A percentile compares a stretch with the other conserved stretches of the same genome.
These are phyloP conservation scores for Mus spicilegus DNA, from an alignment of 2,113 vertebrate species.

Conservation along the genomic window DNA sequence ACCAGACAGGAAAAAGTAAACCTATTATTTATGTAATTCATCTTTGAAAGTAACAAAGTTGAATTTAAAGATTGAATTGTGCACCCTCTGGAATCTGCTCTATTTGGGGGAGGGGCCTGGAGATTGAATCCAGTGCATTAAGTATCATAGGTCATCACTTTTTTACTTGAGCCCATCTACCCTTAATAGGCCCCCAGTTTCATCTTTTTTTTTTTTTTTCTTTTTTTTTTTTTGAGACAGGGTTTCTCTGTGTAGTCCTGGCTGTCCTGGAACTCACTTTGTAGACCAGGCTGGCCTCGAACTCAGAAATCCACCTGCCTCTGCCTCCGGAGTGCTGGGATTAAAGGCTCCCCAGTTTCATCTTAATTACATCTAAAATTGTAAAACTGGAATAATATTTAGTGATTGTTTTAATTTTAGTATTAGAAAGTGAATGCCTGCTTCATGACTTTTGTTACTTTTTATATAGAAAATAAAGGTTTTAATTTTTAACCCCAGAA, in stretches of 20 bases:
- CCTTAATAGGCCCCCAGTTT: neutral
- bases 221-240: no score
- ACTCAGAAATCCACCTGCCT: no score
- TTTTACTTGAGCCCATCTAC: neutral
- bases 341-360: neutral
- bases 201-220: neutral
- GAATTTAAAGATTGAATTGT: slow-evolving; percentile 33
- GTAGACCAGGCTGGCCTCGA: no score
- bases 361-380: no score
- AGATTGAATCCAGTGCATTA: neutral
- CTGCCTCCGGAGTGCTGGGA: no score
- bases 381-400: slow-evolving; percentile 4
- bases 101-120: no score
- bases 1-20: slow-evolving; percentile 43
- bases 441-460: neutral
- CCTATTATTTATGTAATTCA: slow-evolving; percentile 48
- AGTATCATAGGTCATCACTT: neutral
- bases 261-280: no score
- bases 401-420: neutral
- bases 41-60: slow-evolving; percentile 38
- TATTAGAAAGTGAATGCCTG: slow-evolving; percentile 27
- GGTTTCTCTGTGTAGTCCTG: no score
- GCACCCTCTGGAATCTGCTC: neutral
- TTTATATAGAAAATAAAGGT: slow-evolving; percentile 38
- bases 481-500: neutral